Evolutionary conservation across 2,113 vertebrate genomes (phyloP), one percentile per base, ranked within the genome.

Genomic region (Ailurus styani): DNA sequence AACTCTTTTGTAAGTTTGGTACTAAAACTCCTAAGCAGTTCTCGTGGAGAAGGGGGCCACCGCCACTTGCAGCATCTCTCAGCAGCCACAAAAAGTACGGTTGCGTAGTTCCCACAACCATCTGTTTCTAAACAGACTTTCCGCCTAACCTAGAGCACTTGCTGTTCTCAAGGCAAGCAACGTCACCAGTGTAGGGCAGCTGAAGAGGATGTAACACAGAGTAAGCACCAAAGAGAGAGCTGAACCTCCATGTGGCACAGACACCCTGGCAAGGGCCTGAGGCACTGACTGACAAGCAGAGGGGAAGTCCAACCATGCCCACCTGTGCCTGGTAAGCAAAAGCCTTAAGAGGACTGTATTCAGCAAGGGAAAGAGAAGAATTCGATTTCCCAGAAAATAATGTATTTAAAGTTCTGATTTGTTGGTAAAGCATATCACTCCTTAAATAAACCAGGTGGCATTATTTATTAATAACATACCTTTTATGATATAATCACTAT

Each of bases 21-120:
- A 94, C 31, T 95, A 78, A 90, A 81, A 91, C n/a, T 55, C 68
- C 45, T 66, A 60, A 95, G 66, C 25, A 72, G 27, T 78, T 97
- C 75, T 95, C 62, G 87, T 47, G 85, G 45, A 97, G 94, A 98
- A 98, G 84, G 68, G 37, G 73, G 93, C 72, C 88, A 97, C 73
- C 42, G 75, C 87, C 86, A 95, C 94, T 88, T 93, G 47, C 42
- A 90, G 23, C 15, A 55, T 62, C 55, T 83, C 62, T 93, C 40
- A 62, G 54, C 54, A 86, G 42, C 57, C 82, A 55, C 1, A 62
- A 6, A 89, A 90, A 87, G 31, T 84, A 87, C 18, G 40, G 75
- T 1, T 97, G 95, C 55, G 91, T 90, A 85, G 18, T 88, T 93
- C 62, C 75, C 72, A 95, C 18, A 93, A 70, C 20, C 73, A 79